Base-by-base conservation (phyloP, 2,888 invertebrate species). In the Ptychoptera albimana region DNA sequence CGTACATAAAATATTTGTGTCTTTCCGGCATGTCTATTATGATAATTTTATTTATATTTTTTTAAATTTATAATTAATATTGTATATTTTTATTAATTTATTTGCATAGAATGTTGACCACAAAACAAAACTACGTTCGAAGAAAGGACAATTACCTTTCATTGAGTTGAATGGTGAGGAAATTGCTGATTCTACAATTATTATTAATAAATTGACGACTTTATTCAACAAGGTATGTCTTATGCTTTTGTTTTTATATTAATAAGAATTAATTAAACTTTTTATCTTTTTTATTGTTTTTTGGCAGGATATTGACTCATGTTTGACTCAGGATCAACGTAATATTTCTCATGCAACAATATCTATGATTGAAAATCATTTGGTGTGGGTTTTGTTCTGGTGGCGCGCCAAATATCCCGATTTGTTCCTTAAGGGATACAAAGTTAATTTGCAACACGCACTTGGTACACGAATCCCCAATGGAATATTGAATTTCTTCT, bases 341-440 rank as follows among this genome's bases (percentile, higher is more conserved):
- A 86, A 84, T 60, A 75, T 88, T 48, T 79, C 89, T 15, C 86
- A 93, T 67, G 92, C 92, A 45, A 87, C 88, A 73, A 83, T 86
- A 60, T 86, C 87, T 50, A 91, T 94, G 89, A 78, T 92, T 55
- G 92, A 93, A 67, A 91, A 93, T 62, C 89, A 93, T 63, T 77
- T 93, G 37, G 79, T 82, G 46, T 92, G 91, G 92, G 86, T 89
- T 55, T 76, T 87, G 48, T 74, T 82, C 63, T 88, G 85, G 76
- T 92, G 91, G 91, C 82, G 89, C 57, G 82, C 85, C 59, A 91
- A 89, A 72, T 84, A 83, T 61, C 83, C 89, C n/a, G 87, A 88
- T 56, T 78, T 79, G 58, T 80, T 87, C 52, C 73, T 91, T 61
- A 87, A 86, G 69, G 88, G 88, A 34, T 89, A 88, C 72, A 88